phyloP scores from a whole-genome alignment of 2,113 vertebrate species.

The Tachuris rubrigastra region DNA sequence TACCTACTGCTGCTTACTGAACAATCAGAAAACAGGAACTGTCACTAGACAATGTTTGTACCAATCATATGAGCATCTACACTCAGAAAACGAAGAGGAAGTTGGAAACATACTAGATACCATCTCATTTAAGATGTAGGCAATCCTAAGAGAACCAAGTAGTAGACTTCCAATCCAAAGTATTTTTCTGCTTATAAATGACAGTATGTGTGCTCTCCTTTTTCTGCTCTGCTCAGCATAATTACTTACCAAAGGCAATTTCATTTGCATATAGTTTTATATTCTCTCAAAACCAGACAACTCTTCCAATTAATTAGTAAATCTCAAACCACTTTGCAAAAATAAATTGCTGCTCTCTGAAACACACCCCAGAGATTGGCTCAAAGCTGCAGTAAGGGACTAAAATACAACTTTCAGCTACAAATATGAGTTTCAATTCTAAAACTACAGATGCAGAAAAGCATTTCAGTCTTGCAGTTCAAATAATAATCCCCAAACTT shows the following conservation, averaged over 20 bases:
- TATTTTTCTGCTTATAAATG: not conserved
- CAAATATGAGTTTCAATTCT: not conserved
- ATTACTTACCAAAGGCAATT: not conserved
- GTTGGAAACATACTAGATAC: not conserved
- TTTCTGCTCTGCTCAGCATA: not conserved
- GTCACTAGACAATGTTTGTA: not conserved
- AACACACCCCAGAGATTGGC: not conserved
- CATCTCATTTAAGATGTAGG: not conserved
- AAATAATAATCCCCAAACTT: not conserved
- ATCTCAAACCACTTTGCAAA: not conserved
- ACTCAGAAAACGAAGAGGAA: not conserved
- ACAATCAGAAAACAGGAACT: not conserved
- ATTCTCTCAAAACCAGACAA: not conserved
- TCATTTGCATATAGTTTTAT: not conserved
- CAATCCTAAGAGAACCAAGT: not conserved
- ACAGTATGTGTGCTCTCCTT: not conserved
- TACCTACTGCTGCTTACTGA: not conserved
- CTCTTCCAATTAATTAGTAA: not conserved
- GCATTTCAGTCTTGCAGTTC: not conserved
- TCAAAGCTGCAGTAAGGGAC: not conserved
- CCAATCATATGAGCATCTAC: not conserved
- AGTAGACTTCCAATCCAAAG: not conserved
- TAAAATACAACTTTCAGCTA: not conserved
- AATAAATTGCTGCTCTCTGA: not conserved
- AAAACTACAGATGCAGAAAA: not conserved